phyloP scores from a whole-genome alignment of 2,888 invertebrate genomes.

The Scelioninae gen. 1 region DNA sequence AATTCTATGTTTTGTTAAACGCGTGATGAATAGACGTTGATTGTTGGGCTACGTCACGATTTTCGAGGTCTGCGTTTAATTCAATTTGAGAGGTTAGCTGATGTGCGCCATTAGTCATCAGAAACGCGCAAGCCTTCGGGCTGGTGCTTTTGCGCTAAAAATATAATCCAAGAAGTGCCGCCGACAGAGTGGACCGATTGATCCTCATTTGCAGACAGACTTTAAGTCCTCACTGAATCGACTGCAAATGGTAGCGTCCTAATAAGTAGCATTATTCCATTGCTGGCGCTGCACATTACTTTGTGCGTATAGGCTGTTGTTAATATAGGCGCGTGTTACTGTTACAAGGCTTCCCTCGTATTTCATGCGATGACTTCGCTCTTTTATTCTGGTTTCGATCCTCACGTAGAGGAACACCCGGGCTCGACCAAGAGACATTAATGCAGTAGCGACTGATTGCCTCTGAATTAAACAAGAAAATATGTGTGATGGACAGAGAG shows the following conservation, averaged over 20 bases:
- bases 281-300: constrained; percentile 44
- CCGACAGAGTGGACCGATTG: constrained; percentile 62
- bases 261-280: constrained; percentile 71
- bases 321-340: constrained; percentile 67
- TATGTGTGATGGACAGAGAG: constrained; percentile 14
- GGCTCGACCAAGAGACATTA: constrained; percentile 64
- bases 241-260: constrained; percentile 78
- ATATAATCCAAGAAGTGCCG: constrained; percentile 59
- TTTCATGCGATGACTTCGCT: constrained; percentile 67
- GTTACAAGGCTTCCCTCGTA: constrained; percentile 69
- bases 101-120: constrained; percentile 78
- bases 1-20: constrained; percentile 44
- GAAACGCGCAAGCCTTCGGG: constrained; percentile 75
- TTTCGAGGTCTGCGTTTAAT: constrained; percentile 76
- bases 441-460: constrained; percentile 69
- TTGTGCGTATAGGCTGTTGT: constrained; percentile 53
- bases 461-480: constrained; percentile 62
- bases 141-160: constrained; percentile 38
- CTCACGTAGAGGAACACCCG: constrained; percentile 59
- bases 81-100: constrained; percentile 78
- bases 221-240: constrained; percentile 75
- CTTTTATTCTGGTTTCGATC: constrained; percentile 65
- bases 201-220: constrained; percentile 61
- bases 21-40: constrained; percentile 76
- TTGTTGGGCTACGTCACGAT: constrained; percentile 78